These are phyloP conservation scores for Microcebus jonahi DNA, from an alignment of 2,113 vertebrate species.

Conservation along the genomic window DNA sequence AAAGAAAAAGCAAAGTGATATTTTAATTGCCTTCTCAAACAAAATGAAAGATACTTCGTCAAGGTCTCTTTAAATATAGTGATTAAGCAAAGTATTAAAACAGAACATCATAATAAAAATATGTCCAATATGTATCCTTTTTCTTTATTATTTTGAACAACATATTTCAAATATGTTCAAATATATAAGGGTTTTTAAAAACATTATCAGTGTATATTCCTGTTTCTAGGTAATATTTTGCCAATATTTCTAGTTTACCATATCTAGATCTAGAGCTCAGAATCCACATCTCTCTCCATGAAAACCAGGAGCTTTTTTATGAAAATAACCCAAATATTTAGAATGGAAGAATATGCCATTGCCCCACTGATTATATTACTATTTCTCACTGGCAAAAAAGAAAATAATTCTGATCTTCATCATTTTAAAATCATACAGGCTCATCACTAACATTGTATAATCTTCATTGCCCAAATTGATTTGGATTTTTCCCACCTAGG, in stretches of 20 bases:
- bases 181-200: neutral
- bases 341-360: neutral
- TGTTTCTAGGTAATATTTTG: neutral
- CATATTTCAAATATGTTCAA: neutral
- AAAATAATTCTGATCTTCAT: neutral
- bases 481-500: neutral
- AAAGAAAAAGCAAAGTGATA: neutral
- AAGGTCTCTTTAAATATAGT: neutral
- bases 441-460: neutral
- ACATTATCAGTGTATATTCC: neutral
- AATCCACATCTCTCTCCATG: neutral
- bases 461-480: neutral
- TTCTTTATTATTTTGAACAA: neutral
- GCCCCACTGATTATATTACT: neutral
- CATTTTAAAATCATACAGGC: neutral
- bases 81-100: fast-evolving
- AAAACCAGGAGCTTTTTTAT: neutral
- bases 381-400: neutral
- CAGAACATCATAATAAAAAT: neutral
- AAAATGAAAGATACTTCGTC: neutral
- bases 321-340: constrained; percentile 20
- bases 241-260: neutral
- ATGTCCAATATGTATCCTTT: neutral
- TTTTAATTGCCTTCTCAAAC: neutral
- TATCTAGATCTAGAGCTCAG: neutral